These are phyloP conservation scores for Xylocampa areola DNA, from an alignment of 2,888 invertebrate genomes.

Conservation along the genomic window DNA sequence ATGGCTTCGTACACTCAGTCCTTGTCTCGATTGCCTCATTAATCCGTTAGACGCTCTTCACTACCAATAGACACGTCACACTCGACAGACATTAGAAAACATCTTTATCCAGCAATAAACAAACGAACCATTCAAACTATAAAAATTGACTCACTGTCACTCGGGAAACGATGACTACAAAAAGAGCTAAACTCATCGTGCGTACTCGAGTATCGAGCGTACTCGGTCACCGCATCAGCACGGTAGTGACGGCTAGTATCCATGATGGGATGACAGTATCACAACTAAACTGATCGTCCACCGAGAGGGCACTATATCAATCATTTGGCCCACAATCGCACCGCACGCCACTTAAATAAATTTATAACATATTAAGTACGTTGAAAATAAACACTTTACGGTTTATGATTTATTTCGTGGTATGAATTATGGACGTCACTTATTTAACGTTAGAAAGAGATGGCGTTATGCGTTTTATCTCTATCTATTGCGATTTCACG, in stretches of 20 bases:
- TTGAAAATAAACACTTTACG: conserved; percentile 88
- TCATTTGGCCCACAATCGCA: conserved; percentile 84
- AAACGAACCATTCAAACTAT: conserved; percentile 52
- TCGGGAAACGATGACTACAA: conserved; percentile 69
- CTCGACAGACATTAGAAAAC: conserved; percentile 56
- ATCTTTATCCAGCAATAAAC: conserved; percentile 55
- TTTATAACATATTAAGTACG: conserved; percentile 90
- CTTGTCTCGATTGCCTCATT: conserved; percentile 51
- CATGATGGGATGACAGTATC: conserved; percentile 78
- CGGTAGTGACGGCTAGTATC: conserved; percentile 61
- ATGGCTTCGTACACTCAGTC: conserved; percentile 32
- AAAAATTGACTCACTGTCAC: conserved; percentile 64
- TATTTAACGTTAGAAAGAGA: conserved; percentile 79
- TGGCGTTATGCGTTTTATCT: conserved; percentile 78
- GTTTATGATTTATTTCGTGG: conserved; percentile 89
- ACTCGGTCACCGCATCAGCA: conserved; percentile 64
- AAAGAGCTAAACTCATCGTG: conserved; percentile 75
- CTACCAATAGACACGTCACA: conserved; percentile 50
- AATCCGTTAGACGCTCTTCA: conserved; percentile 40
- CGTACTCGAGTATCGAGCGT: conserved; percentile 68
- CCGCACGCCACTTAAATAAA: conserved; percentile 88
- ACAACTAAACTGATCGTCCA: conserved; percentile 78
- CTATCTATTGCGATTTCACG: conserved; percentile 82
- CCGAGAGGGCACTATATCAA: conserved; percentile 86
- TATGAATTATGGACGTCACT: conserved; percentile 86